A percentile compares a stretch with the other conserved stretches of the same genome.
These are phyloP conservation scores for Nesogale talazaci DNA, from an alignment of 2,113 vertebrate species.

Conservation along the genomic window DNA sequence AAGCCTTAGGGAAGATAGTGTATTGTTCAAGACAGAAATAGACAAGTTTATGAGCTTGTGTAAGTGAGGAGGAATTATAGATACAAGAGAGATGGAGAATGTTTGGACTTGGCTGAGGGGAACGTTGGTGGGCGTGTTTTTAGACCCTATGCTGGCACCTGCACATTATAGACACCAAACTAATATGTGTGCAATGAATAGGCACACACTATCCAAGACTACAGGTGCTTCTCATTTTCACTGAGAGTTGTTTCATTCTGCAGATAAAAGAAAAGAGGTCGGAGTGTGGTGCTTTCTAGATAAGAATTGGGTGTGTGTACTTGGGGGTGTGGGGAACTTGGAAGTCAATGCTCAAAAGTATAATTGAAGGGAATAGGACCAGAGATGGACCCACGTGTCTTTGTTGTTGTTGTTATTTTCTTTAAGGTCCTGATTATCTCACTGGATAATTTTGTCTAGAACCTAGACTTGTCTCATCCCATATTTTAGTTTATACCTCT, in stretches of 20 bases:
- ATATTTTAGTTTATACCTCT: background rate
- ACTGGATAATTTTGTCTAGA: background rate
- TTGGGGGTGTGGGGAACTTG: background rate
- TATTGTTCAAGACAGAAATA: no score
- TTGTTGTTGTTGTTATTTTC: background rate
- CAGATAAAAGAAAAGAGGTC: background rate
- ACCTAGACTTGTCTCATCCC: background rate
- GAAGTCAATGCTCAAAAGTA: background rate
- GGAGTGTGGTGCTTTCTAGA: background rate
- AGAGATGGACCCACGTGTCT: background rate
- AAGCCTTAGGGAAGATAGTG: no score
- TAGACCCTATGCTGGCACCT: background rate
- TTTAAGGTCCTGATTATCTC: background rate
- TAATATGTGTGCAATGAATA: background rate
- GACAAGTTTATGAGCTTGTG: no score
- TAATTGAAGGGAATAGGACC: background rate
- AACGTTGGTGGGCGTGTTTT: background rate
- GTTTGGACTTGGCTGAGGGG: background rate
- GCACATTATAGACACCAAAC: background rate
- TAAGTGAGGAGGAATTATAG: no score
- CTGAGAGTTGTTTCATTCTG: background rate
- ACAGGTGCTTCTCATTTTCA: background rate
- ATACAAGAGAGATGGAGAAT: no score
- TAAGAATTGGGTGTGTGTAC: background rate
- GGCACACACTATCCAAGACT: background rate